Percentiles rank a stretch among this genome's conserved stretches.
phyloP scores from a whole-genome alignment of 2,797 vertebrate genomes.

The Alosa sapidissima region DNA sequence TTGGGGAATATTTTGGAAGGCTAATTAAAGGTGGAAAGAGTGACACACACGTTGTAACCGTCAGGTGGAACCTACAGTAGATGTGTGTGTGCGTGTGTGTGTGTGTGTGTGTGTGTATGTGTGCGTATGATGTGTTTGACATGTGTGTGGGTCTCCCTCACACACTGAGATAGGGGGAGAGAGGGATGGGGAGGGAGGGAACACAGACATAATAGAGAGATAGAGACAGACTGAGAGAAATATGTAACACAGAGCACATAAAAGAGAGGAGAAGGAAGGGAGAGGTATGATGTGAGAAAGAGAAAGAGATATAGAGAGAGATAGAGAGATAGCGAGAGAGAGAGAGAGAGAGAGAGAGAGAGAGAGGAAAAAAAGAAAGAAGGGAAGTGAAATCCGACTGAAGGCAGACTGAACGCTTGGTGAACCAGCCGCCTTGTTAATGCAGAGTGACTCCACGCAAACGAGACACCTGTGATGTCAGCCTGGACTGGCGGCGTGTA shows the following conservation, averaged over 20 bases:
- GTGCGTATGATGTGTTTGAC: neutral
- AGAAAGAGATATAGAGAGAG: neutral
- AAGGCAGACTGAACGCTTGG: neutral
- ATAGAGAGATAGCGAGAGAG: neutral
- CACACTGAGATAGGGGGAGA: neutral
- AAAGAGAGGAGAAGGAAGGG: neutral
- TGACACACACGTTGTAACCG: neutral
- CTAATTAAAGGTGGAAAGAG: neutral
- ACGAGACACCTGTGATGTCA: constrained; percentile 15
- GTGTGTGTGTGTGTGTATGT: too few species aligned
- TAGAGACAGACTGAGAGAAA: neutral
- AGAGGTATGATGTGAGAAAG: neutral
- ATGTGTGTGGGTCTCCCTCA: neutral
- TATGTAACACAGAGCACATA: neutral
- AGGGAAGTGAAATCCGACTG: neutral
- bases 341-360: neutral
- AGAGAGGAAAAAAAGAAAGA: neutral
- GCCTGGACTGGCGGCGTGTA: neutral
- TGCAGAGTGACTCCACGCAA: constrained; percentile 24
- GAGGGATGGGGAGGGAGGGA: neutral
- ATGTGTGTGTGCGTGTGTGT: too few species aligned
- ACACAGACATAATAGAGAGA: neutral
- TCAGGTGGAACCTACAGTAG: neutral
- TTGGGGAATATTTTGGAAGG: neutral
- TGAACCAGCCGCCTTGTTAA: constrained; percentile 36